Conservation (phyloP, 2,113 vertebrate species). For the Herpetotheres cachinnans region DNA sequence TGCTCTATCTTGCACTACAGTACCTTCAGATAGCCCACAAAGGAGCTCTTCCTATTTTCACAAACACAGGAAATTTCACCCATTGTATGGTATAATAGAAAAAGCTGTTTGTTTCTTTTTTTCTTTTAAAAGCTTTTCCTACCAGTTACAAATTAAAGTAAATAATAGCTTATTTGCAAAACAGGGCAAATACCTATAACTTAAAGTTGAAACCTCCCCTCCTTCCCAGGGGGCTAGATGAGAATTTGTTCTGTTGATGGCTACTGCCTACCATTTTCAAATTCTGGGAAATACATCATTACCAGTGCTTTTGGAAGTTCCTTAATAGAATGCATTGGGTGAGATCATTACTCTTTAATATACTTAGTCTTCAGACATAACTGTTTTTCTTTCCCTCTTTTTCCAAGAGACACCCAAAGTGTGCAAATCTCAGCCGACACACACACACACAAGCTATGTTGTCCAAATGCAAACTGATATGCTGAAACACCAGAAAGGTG, state of each 20-base stretch:
- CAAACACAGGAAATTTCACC: not conserved
- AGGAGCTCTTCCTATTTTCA: not conserved
- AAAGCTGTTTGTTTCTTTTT: not conserved
- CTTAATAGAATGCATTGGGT: not conserved
- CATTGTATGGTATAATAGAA: not conserved
- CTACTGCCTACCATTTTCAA: not conserved
- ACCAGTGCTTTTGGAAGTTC: not conserved
- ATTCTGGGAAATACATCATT: not conserved
- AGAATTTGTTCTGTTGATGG: not conserved
- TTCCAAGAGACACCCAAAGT: not conserved
- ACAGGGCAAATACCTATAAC: not conserved
- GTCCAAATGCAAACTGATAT: not conserved
- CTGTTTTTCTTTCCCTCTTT: not conserved
- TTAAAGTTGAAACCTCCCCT: not conserved
- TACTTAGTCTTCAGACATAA: not conserved
- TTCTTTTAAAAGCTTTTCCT: not conserved
- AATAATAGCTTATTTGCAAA: not conserved
- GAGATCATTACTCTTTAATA: not conserved
- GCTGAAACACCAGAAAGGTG: constrained; percentile 28
- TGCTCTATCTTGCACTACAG: not conserved
- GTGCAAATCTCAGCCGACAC: not conserved
- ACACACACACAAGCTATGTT: not conserved
- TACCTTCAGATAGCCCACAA: not conserved
- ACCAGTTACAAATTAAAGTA: not conserved
- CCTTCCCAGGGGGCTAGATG: not conserved